Base-by-base conservation (phyloP, 2,888 invertebrate genomes). In the Hermaeophaga mercurialis region DNA sequence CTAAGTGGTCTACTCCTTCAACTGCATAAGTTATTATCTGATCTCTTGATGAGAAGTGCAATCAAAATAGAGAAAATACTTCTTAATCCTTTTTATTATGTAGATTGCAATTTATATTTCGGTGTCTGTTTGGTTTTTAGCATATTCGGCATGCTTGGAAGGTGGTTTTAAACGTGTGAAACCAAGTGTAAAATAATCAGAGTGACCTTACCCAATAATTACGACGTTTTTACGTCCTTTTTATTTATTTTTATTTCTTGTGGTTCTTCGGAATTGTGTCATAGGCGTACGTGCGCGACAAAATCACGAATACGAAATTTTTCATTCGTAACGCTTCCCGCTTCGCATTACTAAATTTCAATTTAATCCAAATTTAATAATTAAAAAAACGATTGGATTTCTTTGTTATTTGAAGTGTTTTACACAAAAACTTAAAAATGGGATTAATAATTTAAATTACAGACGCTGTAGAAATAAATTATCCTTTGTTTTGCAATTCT, bases 131-230 rank as follows among this genome's bases (percentile, higher is more conserved):
- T n/a, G 17, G 15, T 39, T 45, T 45, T 45, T 46, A 54, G 28
- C 34, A 22, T 34, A 45, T 48, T 56, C 36, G 52, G 39, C 44
- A 47, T 50, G 47, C 46, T 48, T 36, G 31, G 47, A 53, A 52
- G 47, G 22, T 53, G 33, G 38, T 52, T 53, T 39, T 41, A 53
- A 52, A 58, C 55, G 49, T 62, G 66, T 65, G 62, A 64, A 71
- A 47, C 68, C 66, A 59, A 72, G 68, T 70, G 70, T 70, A 66
- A 72, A 73, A 70, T 71, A 63, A 71, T 69, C 66, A 61, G 66
- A 63, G 67, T 69, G 70, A 72, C 73, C 71, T 71, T 69, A 70
- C 68, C 66, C 66, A 66, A 69, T 66, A 66, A 63, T 63, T 63
- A 58, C 61, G 49, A 59, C 54, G 59, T 60, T 63, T 56, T 65